Evolutionary conservation across 2,888 invertebrate species (phyloP).

Genomic region (Xiphydria camelus): DNA sequence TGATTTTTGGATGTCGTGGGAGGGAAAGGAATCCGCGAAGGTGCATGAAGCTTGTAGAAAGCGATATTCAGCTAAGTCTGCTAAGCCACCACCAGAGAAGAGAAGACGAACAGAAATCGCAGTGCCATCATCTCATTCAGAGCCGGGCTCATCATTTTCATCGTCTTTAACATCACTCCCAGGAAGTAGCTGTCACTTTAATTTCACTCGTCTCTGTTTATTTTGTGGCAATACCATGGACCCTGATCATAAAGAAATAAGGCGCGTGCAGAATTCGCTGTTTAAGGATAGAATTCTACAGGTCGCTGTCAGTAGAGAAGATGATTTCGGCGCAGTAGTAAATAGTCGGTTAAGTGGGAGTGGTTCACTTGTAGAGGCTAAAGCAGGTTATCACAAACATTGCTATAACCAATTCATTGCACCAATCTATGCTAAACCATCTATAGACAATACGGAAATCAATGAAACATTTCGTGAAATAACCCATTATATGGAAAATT

Average conservation of each 20-base stretch:
- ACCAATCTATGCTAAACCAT: not conserved
- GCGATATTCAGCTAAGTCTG: constrained; percentile 1
- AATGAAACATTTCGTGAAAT: constrained; percentile 7
- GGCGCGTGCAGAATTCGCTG: not conserved
- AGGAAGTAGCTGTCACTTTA: constrained; percentile 1
- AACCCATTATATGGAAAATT: not conserved
- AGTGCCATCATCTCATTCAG: not conserved
- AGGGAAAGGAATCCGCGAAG: not conserved
- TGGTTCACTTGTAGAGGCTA: constrained; percentile 4
- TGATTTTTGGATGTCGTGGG: no score
- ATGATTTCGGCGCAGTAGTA: constrained; percentile 7
- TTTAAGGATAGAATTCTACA: constrained; percentile 3
- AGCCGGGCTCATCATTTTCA: not conserved
- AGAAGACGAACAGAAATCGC: not conserved
- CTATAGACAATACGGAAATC: not conserved
- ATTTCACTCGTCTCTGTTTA: constrained; percentile 8
- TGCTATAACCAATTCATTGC: constrained; percentile 2
- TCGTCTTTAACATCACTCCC: no score
- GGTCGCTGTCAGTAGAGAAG: constrained; percentile 1
- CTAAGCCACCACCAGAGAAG: constrained; percentile 1
- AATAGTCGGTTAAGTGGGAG: not conserved
- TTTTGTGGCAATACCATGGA: constrained; percentile 5
- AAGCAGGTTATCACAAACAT: constrained; percentile 7
- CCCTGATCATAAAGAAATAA: constrained; percentile 5
- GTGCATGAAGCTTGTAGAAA: constrained; percentile 4